A percentile compares a stretch with the other conserved stretches of the same genome.
Conservation (phyloP, 2,888 invertebrate species). For the Celastrina argiolus region DNA sequence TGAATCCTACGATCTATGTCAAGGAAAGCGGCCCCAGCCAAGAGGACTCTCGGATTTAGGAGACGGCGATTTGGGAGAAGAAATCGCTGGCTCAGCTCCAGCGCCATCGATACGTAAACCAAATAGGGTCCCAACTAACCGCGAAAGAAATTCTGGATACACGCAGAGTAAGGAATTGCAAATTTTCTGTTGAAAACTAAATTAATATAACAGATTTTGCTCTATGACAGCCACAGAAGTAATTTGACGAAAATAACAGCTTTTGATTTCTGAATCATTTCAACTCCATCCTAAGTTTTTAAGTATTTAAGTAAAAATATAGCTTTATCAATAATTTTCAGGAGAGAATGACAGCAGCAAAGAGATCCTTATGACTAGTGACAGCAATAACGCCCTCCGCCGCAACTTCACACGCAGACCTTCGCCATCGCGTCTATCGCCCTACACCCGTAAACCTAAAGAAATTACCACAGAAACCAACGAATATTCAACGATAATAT, state of each 20-base stretch:
- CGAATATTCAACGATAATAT: conserved; percentile 25
- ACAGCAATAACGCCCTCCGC: conserved; percentile 58
- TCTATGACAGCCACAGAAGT: no score
- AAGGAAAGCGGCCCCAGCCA: conserved; percentile 25
- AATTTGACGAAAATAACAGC: no score
- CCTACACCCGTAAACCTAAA: conserved; percentile 46
- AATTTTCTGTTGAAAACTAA: neutral
- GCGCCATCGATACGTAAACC: conserved; percentile 56
- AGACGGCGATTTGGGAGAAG: conserved; percentile 50
- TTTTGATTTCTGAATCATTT: no score
- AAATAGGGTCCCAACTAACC: conserved; percentile 38
- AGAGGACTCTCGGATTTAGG: conserved; percentile 22
- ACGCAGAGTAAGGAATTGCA: neutral
- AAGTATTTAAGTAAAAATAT: neutral
- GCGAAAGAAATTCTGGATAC: conserved; percentile 29
- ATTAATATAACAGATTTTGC: no score
- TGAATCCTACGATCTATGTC: conserved; percentile 47
- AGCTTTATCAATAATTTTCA: conserved; percentile 36
- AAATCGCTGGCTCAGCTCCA: conserved; percentile 62
- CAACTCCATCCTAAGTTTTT: no score
- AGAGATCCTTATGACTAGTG: conserved; percentile 79
- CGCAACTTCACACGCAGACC: conserved; percentile 62
- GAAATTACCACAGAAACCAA: conserved; percentile 27
- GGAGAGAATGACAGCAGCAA: conserved; percentile 79
- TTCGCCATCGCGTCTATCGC: conserved; percentile 53